These are phyloP conservation scores for Dendroctonus valens DNA, from an alignment of 1,140 invertebrate genomes.

Conservation along the genomic window DNA sequence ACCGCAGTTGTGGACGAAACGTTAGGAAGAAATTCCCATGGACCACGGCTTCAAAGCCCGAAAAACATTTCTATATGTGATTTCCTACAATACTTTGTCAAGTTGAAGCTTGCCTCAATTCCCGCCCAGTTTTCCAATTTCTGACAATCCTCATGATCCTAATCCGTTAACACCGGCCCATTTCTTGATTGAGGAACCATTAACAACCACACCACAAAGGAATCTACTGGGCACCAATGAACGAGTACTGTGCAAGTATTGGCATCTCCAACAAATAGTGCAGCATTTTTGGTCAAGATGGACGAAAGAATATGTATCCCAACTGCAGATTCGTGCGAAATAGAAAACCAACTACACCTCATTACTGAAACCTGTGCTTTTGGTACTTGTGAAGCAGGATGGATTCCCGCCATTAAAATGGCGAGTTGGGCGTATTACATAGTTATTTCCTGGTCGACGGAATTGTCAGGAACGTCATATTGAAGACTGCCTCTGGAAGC, in stretches of 20 bases:
- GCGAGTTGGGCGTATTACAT: slow-evolving; percentile 31
- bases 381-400: no score
- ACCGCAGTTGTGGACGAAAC: no score
- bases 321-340: slow-evolving; percentile 19
- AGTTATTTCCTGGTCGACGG: no score
- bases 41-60: no score
- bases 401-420: slow-evolving; percentile 23
- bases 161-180: slow-evolving; percentile 43
- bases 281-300: slow-evolving; percentile 43
- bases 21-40: no score
- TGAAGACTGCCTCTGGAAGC: no score
- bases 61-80: no score
- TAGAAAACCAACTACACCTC: no score
- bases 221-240: background rate
- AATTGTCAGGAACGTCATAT: no score
- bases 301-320: slow-evolving; percentile 37
- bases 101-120: slow-evolving; percentile 43
- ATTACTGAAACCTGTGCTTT: no score
- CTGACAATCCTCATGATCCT: slow-evolving; percentile 26
- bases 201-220: slow-evolving; percentile 33
- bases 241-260: slow-evolving; percentile 36
- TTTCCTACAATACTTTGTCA: no score
- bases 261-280: slow-evolving; percentile 34
- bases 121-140: slow-evolving; percentile 42
- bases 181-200: slow-evolving; percentile 46